Conservation (phyloP, 53 echinoderm and acorn worm genomes). For the Mesocentrotus franciscanus region DNA sequence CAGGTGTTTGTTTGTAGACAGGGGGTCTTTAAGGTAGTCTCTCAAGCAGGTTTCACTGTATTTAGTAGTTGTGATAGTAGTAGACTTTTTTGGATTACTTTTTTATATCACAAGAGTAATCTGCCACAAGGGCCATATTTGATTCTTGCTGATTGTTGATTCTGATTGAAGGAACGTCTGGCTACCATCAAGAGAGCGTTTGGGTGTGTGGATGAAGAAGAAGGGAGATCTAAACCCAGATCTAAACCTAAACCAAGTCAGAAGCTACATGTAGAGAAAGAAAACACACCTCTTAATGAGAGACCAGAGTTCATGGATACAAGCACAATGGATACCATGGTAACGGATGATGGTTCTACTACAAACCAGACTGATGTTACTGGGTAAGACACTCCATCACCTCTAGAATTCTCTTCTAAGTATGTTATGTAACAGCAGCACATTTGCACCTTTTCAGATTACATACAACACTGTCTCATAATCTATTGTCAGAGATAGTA, state of each 20-base stretch:
- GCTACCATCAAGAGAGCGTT: constrained; percentile 80
- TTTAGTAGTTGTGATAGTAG: too few species aligned
- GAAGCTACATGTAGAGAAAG: constrained; percentile 41
- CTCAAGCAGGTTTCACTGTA: too few species aligned
- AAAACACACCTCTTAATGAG: constrained; percentile 60
- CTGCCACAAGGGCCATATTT: background rate
- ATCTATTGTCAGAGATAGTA: too few species aligned
- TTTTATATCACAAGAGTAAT: too few species aligned
- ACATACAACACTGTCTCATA: too few species aligned
- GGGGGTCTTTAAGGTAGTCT: too few species aligned
- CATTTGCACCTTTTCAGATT: too few species aligned
- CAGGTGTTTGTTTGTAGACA: too few species aligned
- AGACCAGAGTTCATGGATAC: constrained; percentile 69
- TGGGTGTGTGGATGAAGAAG: constrained; percentile 78
- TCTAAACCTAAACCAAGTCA: constrained; percentile 42
- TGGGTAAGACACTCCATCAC: background rate
- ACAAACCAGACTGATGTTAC: constrained; percentile 42
- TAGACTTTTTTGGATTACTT: too few species aligned
- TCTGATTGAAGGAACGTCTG: constrained; percentile 76
- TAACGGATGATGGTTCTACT: constrained; percentile 51
- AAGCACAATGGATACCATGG: constrained; percentile 69
- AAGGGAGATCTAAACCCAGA: constrained; percentile 64
- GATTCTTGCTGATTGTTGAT: background rate
- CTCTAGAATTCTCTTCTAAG: background rate
- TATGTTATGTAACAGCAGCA: too few species aligned